A percentile compares a stretch with the other conserved stretches of the same genome.
phyloP scores from a whole-genome alignment of 2,888 invertebrate genomes.

The Mayetiola destructor region DNA sequence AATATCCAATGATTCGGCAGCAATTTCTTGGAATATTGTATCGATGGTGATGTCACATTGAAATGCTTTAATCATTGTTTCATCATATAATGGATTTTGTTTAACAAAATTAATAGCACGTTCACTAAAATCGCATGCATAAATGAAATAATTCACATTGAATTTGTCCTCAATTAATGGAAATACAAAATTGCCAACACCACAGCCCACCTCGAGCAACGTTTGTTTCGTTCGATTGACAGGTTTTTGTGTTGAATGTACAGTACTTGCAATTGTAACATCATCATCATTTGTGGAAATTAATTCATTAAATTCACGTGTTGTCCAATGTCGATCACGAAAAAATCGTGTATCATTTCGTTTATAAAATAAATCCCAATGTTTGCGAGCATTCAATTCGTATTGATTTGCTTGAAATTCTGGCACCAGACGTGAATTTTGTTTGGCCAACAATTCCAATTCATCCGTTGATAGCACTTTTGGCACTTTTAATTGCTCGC shows the following conservation, averaged over 20 bases:
- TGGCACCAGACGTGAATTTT: slow-evolving; percentile 53
- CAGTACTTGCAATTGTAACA: slow-evolving; percentile 31
- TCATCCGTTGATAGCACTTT: slow-evolving; percentile 40
- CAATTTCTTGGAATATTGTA: slow-evolving; percentile 43
- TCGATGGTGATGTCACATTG: slow-evolving; percentile 69
- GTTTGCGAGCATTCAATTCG: slow-evolving; percentile 68
- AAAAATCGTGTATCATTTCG: slow-evolving; percentile 87
- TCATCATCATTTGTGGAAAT: slow-evolving; percentile 30
- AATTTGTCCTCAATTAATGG: slow-evolving; percentile 69
- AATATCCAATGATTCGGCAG: slow-evolving; percentile 49
- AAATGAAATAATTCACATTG: slow-evolving; percentile 48
- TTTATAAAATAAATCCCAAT: slow-evolving; percentile 96
- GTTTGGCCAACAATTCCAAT: slow-evolving; percentile 44
- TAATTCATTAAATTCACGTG: slow-evolving; percentile 80
- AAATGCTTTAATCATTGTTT: slow-evolving; percentile 56
- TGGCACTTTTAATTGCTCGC: neutral
- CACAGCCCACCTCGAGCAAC: slow-evolving; percentile 81
- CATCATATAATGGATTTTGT: slow-evolving; percentile 49
- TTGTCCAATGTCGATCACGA: slow-evolving; percentile 93
- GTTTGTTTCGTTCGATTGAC: slow-evolving; percentile 31
- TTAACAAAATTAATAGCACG: slow-evolving; percentile 79
- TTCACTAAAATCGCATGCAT: slow-evolving; percentile 87
- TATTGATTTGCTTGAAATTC: slow-evolving; percentile 61
- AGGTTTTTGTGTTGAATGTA: slow-evolving; percentile 22
- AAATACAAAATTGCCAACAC: slow-evolving; percentile 92